Evolutionary conservation across 2,113 vertebrate genomes (phyloP), one percentile per base, ranked within the genome.

Genomic region (Pseudorhombus dupliciocellatus): DNA sequence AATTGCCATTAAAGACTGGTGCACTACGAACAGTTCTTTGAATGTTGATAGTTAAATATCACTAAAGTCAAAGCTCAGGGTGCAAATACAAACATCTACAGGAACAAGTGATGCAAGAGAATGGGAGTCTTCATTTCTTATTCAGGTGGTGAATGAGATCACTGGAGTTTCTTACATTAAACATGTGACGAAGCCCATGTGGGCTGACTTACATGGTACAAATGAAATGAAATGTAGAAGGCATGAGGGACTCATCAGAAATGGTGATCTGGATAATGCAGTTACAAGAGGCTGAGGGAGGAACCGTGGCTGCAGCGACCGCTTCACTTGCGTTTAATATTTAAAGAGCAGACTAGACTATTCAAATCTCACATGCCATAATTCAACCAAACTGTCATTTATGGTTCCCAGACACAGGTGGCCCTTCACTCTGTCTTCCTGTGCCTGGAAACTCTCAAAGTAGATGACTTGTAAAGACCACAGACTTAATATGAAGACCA

Each of bases 321-420:
- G 50, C 15, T 58, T 68, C 10, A 56, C 31, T 56, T 48, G 26
- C 22, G 44, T 64, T 67, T 72, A 71, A 75, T 77, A 75, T 84
- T 70, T 55, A 70, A 52, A 52, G 59, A 55, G 34, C 26, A 52
- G 14, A 56, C 58, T 20, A 56, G 22, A 46, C 56, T n/a, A 51
- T 58, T 78, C 6, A 64, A 64, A 71, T 71, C 62, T 48, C 67
- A 68, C 52, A 55, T 31, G 70, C 50, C 3, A 14, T 75, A 68
- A 68, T 75, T 84, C 57, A 77, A 28, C 40, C 20, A 46, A 72
- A 61, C 60, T 62, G 72, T 18, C 30, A 28, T 18, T 8, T 8
- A 22, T 40, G 4, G 11, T 21, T 26, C 34, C 40, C 4, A 48
- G 28, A 3, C 44, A 58, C 15, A 34, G 10, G 3, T n/a, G 18